phyloP scores from a whole-genome alignment of 2,797 vertebrate genomes.

The Karalla daura region DNA sequence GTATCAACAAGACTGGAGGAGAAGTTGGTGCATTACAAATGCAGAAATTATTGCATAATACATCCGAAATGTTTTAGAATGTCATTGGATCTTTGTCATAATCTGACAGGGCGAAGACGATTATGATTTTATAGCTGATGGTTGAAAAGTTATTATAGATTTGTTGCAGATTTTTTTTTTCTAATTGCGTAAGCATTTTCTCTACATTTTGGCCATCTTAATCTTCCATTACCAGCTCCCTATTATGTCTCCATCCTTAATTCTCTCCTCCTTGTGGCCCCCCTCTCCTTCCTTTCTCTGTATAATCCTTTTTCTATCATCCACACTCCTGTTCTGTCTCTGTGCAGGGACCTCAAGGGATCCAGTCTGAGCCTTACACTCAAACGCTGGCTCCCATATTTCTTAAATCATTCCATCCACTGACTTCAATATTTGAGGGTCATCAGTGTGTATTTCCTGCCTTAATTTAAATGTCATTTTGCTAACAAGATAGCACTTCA shows the following conservation, averaged over 20 bases:
- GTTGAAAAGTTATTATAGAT: conserved; percentile 9
- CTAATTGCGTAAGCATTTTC: background rate
- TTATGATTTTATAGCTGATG: conserved; percentile 13
- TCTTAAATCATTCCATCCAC: conserved; percentile 6
- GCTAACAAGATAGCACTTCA: too few species aligned
- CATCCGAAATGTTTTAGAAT: background rate
- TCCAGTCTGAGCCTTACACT: background rate
- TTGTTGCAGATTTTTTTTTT: background rate
- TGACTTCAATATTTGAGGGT: conserved; percentile 5
- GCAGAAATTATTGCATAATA: conserved; percentile 35
- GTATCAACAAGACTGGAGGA: conserved; percentile 10
- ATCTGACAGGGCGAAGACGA: conserved; percentile 26
- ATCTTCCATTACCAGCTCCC: conserved; percentile 12
- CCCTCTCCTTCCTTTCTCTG: background rate
- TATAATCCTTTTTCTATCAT: conserved; percentile 12
- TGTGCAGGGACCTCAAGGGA: background rate
- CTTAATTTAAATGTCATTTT: too few species aligned
- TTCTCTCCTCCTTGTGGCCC: background rate
- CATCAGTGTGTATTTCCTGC: conserved; percentile 2
- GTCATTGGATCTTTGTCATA: conserved; percentile 5
- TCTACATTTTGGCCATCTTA: background rate
- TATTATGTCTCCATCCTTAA: conserved; percentile 1
- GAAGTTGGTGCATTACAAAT: conserved; percentile 27
- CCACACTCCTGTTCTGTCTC: background rate
- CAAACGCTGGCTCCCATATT: conserved; percentile 23